Evolutionary conservation across 2,113 vertebrate genomes (phyloP).

Genomic region (Danio rerio): DNA sequence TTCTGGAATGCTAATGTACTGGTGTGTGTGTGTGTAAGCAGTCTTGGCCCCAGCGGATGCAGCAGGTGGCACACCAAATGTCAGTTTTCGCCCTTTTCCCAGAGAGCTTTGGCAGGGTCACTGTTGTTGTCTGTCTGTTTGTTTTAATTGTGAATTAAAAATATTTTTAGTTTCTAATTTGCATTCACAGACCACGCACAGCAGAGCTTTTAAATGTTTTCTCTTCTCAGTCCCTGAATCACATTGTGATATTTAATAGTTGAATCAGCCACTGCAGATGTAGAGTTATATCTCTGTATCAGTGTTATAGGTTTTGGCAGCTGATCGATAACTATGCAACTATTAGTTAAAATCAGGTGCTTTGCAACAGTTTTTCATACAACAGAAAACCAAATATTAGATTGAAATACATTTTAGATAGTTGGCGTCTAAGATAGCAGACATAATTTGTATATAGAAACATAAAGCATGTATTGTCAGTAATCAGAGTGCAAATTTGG

Average conservation of each 20-base stretch:
- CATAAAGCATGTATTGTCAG: not conserved
- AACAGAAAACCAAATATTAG: not conserved
- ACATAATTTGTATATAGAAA: not conserved
- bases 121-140: not conserved
- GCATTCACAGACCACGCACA: not conserved
- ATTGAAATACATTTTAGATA: not conserved
- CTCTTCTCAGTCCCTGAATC: not conserved
- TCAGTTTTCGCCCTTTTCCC: conserved; percentile 16
- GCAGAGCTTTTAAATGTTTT: not conserved
- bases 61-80: conserved; percentile 48
- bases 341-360: not conserved
- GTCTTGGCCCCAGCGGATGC: conserved; percentile 34
- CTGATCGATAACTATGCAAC: not conserved
- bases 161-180: not conserved
- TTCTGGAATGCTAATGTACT: not conserved
- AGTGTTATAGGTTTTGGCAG: too few species aligned
- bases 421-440: not conserved
- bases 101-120: conserved; percentile 23
- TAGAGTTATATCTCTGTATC: not conserved
- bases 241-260: not conserved
- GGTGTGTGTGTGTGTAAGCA: conserved; percentile 17
- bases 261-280: not conserved
- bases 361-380: not conserved
- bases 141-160: conserved; percentile 4
- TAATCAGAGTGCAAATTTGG: not conserved